Conservation (phyloP, 2,888 invertebrate genomes). For the Cybosia mesomella region DNA sequence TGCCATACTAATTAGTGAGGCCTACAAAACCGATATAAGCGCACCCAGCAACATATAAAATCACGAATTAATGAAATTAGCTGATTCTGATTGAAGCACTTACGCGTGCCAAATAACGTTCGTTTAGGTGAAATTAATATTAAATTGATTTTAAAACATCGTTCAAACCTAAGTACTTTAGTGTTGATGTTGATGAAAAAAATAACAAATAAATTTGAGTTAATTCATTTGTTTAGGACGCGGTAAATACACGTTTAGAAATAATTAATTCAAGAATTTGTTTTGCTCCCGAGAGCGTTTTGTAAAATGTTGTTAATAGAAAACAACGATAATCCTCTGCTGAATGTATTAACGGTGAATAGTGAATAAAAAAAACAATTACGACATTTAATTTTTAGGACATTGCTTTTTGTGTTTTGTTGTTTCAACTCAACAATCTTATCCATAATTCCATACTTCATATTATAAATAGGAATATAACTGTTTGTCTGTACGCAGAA, state of each 20-base stretch:
- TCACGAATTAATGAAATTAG: conserved; percentile 51
- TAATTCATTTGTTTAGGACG: conserved; percentile 20
- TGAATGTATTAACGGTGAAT: not conserved
- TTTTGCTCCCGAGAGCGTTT: conserved; percentile 3
- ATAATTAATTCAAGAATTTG: conserved; percentile 13
- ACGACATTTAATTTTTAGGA: not conserved
- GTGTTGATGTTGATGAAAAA: conserved; percentile 12
- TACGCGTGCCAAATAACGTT: conserved; percentile 44
- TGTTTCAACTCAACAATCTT: too few species aligned
- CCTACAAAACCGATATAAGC: conserved; percentile 30
- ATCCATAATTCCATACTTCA: too few species aligned
- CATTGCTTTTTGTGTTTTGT: not conserved
- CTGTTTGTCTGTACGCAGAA: too few species aligned
- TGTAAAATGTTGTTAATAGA: not conserved
- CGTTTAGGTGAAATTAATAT: conserved; percentile 38
- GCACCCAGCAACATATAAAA: conserved; percentile 31
- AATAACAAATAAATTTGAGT: conserved; percentile 1
- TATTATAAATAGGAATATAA: too few species aligned
- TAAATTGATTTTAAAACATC: conserved; percentile 32
- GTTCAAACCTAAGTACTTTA: not conserved
- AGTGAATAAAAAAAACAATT: not conserved
- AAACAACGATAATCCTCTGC: conserved; percentile 3
- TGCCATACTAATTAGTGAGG: conserved; percentile 40
- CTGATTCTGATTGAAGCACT: conserved; percentile 51
- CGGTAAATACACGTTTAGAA: conserved; percentile 7